These are phyloP conservation scores for Nothoprocta pentlandii DNA, from an alignment of 2,113 vertebrate species.

Conservation along the genomic window DNA sequence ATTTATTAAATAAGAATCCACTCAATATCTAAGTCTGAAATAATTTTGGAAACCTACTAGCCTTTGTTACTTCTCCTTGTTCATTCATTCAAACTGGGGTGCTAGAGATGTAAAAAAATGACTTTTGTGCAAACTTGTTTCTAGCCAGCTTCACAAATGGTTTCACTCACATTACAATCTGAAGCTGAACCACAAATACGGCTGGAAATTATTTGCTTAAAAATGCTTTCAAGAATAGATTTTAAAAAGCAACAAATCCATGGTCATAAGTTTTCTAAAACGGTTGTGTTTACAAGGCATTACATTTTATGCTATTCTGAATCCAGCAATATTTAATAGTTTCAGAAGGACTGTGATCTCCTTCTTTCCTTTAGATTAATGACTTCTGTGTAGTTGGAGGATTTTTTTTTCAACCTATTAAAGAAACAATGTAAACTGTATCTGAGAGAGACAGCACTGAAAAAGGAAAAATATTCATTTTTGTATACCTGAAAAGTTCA, in stretches of 20 bases:
- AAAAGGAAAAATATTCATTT: background rate
- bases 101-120: background rate
- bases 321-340: background rate
- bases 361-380: background rate
- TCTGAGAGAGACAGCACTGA: background rate
- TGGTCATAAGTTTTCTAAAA: background rate
- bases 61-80: background rate
- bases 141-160: fast-evolving
- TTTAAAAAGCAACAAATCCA: background rate
- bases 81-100: background rate
- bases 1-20: background rate
- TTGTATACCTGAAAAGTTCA: background rate
- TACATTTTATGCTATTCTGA: background rate
- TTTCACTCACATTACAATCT: background rate
- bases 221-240: background rate
- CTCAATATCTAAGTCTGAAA: background rate
- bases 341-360: background rate
- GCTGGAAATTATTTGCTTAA: background rate
- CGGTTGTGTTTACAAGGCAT: background rate
- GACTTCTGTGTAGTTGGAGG: background rate
- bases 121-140: background rate
- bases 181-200: background rate
- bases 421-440: background rate
- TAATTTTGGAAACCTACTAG: background rate
- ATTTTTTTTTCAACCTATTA: background rate